Conservation (phyloP, 2,888 invertebrate species). For the Nesidiocoris tenuis region DNA sequence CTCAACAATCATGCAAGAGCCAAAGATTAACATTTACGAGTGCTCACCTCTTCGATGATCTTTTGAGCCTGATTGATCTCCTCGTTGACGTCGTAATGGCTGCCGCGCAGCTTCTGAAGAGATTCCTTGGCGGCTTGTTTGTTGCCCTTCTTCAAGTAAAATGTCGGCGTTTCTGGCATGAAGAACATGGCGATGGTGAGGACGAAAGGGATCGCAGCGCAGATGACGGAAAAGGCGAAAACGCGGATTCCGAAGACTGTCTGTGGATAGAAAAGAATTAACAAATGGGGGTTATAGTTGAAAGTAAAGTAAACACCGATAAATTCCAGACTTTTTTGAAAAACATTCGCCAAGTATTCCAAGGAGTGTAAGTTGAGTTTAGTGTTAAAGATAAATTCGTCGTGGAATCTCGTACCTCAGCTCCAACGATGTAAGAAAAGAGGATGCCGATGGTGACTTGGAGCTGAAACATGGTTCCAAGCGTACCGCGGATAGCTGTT, state of each 20-base stretch:
- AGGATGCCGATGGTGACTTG: conserved; percentile 82
- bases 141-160: conserved; percentile 59
- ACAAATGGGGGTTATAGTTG: too few species aligned
- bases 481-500: conserved; percentile 74
- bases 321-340: too few species aligned
- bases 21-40: too few species aligned
- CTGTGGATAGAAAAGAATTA: conserved; percentile 45
- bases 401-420: conserved; percentile 51
- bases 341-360: too few species aligned
- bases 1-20: too few species aligned
- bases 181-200: conserved; percentile 72
- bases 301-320: too few species aligned
- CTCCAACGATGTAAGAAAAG: conserved; percentile 70
- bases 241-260: too few species aligned
- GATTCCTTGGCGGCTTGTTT: conserved; percentile 68
- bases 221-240: conserved; percentile 65
- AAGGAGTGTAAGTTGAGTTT: too few species aligned
- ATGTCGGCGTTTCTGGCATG: conserved; percentile 86
- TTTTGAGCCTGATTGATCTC: conserved; percentile 66
- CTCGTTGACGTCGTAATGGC: conserved; percentile 64
- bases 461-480: conserved; percentile 86
- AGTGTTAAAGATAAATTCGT: too few species aligned
- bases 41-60: conserved; percentile 54
- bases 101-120: conserved; percentile 72
- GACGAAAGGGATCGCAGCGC: conserved; percentile 66